Percentiles rank a stretch among this genome's conserved stretches.
phyloP scores from a whole-genome alignment of 2,113 vertebrate genomes.

The Rissa tridactyla region DNA sequence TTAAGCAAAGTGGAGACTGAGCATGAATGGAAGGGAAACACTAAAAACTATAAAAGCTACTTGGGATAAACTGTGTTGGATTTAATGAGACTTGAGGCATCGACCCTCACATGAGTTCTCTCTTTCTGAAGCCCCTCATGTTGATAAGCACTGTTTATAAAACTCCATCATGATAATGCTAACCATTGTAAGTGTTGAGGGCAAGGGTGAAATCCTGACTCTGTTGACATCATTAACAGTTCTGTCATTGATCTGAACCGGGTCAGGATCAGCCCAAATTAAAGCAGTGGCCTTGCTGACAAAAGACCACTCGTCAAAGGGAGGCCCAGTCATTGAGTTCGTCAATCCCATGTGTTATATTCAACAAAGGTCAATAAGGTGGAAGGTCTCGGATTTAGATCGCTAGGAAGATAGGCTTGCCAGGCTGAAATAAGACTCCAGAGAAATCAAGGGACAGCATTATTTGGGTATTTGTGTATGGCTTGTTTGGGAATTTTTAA shows the following conservation, averaged over 20 bases:
- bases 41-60: neutral
- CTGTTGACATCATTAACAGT: neutral
- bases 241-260: neutral
- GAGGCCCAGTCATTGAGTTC: neutral
- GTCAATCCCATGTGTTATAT: neutral
- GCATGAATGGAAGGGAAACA: neutral
- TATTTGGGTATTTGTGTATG: constrained; percentile 18
- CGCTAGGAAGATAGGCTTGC: neutral
- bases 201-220: constrained; percentile 5
- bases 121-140: neutral
- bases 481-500: neutral
- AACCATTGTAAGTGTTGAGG: neutral
- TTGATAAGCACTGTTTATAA: neutral
- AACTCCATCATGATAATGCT: neutral
- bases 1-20: neutral
- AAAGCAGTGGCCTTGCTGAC: neutral
- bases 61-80: neutral
- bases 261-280: neutral
- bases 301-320: neutral
- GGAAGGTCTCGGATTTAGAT: constrained; percentile 22
- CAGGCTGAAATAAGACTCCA: neutral
- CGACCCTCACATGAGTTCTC: neutral
- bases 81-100: neutral
- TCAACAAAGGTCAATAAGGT: neutral
- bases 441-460: constrained; percentile 5